Base-by-base conservation (phyloP, 2,797 vertebrate species). In the Pogonophryne albipinna region DNA sequence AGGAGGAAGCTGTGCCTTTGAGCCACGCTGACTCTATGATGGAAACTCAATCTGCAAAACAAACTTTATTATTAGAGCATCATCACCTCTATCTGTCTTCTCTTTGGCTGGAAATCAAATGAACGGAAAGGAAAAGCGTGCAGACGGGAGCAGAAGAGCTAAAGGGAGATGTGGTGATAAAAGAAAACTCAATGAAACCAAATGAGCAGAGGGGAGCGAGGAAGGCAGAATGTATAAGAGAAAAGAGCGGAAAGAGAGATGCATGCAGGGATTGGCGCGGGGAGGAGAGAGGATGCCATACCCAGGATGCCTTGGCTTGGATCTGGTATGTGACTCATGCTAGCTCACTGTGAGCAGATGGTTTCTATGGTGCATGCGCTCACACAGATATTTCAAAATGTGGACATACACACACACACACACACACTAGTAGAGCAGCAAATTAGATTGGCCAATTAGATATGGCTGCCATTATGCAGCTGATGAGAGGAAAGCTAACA, bases 281-380 rank as follows among this genome's bases (percentile, higher is more conserved):
- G 78, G 71, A 59, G 76, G 62, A 81, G 77, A 85, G 77, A 56
- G 78, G 84, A 80, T 88, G 86, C 77, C 58, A 64, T 84, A 89
- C 61, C 87, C 86, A 90, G 93, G 90, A 93, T 92, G 89, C 86
- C 86, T 87, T 87, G 75, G 77, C 86, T 90, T 85, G 85, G 88
- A 91, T 89, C 87, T 86, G 84, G 74, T 91, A 80, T 90, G 88
- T 93, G 91, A 93, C 78, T 93, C 91, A 94, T 84, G 66, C 83
- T 81, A 74, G 83, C 91, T 92, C 83, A 45, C 87, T 90, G 89
- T 90, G 92, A 94, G 80, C 94, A 95, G 94, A 95, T 95, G 94
- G 93, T 93, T 93, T 84, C 87, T 83, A 70, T 66, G 86, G 84
- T 80, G 87, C 83, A 62, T 76, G 79, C 74, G 72, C 68, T 1